Percentiles rank a stretch among this genome's conserved stretches.
Conservation (phyloP, 2,888 invertebrate species). For the Ecdyonurus torrentis region DNA sequence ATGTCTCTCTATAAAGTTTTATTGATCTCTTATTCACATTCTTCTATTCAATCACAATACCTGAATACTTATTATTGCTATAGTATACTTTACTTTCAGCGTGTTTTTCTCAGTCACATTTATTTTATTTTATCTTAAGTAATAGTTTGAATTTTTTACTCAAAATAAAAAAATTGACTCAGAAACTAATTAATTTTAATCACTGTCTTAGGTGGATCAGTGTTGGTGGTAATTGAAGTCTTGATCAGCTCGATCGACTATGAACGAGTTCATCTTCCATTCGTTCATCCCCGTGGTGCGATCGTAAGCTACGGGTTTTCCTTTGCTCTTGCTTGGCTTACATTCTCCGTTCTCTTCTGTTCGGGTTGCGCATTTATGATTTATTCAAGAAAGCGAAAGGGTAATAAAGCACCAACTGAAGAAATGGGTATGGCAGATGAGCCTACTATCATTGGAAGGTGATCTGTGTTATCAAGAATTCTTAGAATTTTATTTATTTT, state of each 20-base stretch:
- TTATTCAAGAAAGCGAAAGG: slow-evolving; percentile 71
- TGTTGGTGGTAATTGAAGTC: slow-evolving; percentile 69
- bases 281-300: slow-evolving; percentile 48
- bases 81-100: too few species aligned
- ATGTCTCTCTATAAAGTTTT: too few species aligned
- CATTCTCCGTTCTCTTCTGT: slow-evolving; percentile 47
- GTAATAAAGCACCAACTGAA: slow-evolving; percentile 63
- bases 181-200: too few species aligned
- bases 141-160: too few species aligned
- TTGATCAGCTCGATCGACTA: slow-evolving; percentile 55
- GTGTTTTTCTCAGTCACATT: too few species aligned
- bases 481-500: background rate
- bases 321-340: slow-evolving; percentile 59
- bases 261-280: slow-evolving; percentile 44
- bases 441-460: slow-evolving; percentile 52
- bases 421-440: slow-evolving; percentile 73
- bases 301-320: slow-evolving; percentile 53
- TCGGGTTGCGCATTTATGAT: slow-evolving; percentile 58
- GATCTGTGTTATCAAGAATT: background rate
- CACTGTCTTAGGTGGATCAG: slow-evolving; percentile 63
- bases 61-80: too few species aligned
- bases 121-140: too few species aligned
- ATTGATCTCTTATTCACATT: too few species aligned
- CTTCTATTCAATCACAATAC: too few species aligned
- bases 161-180: too few species aligned